phyloP scores from a whole-genome alignment of 2,113 vertebrate genomes.

The Falco punctatus region DNA sequence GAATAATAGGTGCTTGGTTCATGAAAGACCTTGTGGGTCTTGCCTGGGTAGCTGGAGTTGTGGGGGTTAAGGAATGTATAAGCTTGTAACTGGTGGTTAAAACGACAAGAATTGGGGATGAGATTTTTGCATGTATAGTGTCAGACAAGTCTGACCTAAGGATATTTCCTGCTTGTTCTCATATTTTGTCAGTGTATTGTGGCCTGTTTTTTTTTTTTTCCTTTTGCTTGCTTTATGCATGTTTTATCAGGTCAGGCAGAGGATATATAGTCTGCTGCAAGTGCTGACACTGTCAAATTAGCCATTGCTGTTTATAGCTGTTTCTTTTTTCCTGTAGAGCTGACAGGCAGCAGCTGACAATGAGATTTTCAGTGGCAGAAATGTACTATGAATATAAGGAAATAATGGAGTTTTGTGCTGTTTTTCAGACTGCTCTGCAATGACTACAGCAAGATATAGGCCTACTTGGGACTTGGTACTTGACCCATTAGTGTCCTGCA shows the following conservation, averaged over 20 bases:
- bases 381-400: not conserved
- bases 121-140: not conserved
- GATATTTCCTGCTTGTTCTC: not conserved
- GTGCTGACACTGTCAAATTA: not conserved
- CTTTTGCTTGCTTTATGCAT: not conserved
- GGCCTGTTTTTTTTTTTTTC: not conserved
- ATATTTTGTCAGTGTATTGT: not conserved
- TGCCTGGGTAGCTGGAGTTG: not conserved
- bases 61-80: not conserved
- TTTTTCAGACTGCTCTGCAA: constrained; percentile 83
- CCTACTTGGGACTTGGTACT: constrained; percentile 97
- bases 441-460: constrained; percentile 93
- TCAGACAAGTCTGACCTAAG: not conserved
- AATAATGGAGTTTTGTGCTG: not conserved
- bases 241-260: not conserved
- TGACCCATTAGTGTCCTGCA: constrained; percentile 95
- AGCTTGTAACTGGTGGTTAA: not conserved
- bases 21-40: not conserved
- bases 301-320: not conserved
- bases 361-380: not conserved
- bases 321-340: not conserved
- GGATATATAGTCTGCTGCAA: not conserved
- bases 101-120: not conserved
- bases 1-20: not conserved
- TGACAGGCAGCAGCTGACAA: not conserved